Evolutionary conservation across 2,113 vertebrate genomes (phyloP).

Genomic region (Cromileptes altivelis): DNA sequence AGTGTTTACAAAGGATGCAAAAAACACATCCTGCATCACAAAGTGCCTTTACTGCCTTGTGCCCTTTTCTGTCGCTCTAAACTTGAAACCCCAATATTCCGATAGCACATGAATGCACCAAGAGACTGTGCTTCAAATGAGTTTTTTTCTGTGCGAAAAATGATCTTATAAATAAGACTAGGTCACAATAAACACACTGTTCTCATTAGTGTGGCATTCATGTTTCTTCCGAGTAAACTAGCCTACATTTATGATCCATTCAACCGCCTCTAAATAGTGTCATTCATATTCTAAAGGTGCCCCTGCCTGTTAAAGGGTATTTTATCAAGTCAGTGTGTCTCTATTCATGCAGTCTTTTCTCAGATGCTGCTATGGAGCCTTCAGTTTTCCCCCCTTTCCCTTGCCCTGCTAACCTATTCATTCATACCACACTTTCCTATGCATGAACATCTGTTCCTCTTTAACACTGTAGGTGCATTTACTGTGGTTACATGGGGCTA

Average conservation of each 20-base stretch:
- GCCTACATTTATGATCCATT: neutral
- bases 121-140: neutral
- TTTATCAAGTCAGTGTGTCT: conserved; percentile 3
- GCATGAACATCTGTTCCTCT: conserved; percentile 13
- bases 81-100: rapidly evolving
- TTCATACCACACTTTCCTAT: neutral
- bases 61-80: neutral
- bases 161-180: conserved; percentile 22
- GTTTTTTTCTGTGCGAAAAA: neutral
- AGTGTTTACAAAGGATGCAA: neutral
- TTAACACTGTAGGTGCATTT: neutral
- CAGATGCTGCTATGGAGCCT: neutral
- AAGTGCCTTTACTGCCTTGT: neutral
- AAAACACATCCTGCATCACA: neutral
- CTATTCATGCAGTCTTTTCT: neutral
- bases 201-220: conserved; percentile 16
- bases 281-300: conserved; percentile 21
- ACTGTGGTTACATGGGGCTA: neutral
- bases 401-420: conserved; percentile 8
- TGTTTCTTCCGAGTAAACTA: conserved; percentile 5
- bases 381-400: neutral
- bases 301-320: neutral
- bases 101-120: conserved; percentile 17
- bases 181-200: neutral
- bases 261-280: neutral